Evolutionary conservation across 2,113 vertebrate species (phyloP).

Genomic region (Enhydra lutris): DNA sequence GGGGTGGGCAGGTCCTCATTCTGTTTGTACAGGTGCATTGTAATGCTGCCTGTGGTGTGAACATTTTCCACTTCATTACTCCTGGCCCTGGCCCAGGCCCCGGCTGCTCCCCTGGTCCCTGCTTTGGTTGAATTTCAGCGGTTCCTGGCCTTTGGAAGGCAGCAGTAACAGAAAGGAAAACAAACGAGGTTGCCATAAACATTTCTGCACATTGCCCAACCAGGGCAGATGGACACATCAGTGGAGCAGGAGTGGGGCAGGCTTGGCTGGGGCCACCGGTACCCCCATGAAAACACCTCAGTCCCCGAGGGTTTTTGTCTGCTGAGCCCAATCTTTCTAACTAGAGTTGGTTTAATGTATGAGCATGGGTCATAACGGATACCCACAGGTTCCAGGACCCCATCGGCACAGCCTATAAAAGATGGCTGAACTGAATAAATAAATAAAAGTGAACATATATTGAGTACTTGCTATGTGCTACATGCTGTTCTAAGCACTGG

Average conservation of each 20-base stretch:
- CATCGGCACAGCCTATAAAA: background rate
- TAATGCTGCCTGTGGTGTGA: conserved; percentile 81
- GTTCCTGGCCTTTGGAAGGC: conserved; percentile 78
- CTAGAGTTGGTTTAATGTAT: background rate
- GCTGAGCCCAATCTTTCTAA: conserved; percentile 22
- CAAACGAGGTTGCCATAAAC: conserved; percentile 76
- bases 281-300: conserved; percentile 26
- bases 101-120: conserved; percentile 70
- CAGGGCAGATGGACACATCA: background rate
- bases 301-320: background rate
- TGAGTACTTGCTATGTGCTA: background rate
- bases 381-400: background rate
- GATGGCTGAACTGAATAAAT: background rate
- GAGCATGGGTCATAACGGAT: background rate
- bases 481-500: background rate
- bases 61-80: conserved; percentile 91
- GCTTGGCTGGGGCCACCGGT: background rate
- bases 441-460: background rate
- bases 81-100: conserved; percentile 78
- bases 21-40: conserved; percentile 87
- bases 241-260: background rate
- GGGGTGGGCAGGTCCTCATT: conserved; percentile 78
- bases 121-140: conserved; percentile 54
- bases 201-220: conserved; percentile 52
- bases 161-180: conserved; percentile 81